Evolutionary conservation across 2,888 invertebrate genomes (phyloP).

Genomic region (Allophyes oxyacanthae): DNA sequence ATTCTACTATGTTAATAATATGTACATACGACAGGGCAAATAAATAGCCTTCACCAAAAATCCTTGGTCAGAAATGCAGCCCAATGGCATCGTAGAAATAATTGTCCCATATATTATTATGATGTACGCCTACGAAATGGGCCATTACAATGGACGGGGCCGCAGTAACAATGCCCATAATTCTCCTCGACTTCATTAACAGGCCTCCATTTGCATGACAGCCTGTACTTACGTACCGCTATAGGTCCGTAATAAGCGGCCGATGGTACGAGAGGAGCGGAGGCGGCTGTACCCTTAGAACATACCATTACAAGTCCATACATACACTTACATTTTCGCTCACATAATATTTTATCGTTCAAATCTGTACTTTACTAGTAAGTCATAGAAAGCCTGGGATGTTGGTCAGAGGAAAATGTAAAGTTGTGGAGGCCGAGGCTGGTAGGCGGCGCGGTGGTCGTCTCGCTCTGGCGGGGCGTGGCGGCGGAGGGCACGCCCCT

Average conservation of each 20-base stretch:
- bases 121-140: slow-evolving; percentile 86
- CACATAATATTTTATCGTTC: slow-evolving; percentile 19
- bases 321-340: slow-evolving; percentile 24
- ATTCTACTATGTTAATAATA: slow-evolving; percentile 17
- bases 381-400: slow-evolving; percentile 42
- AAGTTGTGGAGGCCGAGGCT: slow-evolving; percentile 62
- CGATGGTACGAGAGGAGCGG: slow-evolving; percentile 67
- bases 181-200: slow-evolving; percentile 88
- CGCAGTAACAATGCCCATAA: slow-evolving; percentile 88
- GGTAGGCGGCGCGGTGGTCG: slow-evolving; percentile 79
- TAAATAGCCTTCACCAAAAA: slow-evolving; percentile 65
- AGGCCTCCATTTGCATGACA: slow-evolving; percentile 89
- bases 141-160: slow-evolving; percentile 81
- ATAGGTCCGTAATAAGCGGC: slow-evolving; percentile 77
- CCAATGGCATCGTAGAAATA: slow-evolving; percentile 77
- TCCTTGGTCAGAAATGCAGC: slow-evolving; percentile 73
- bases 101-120: slow-evolving; percentile 85
- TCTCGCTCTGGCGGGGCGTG: slow-evolving; percentile 84
- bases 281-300: slow-evolving; percentile 68
- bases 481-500: slow-evolving; percentile 75
- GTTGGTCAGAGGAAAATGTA: slow-evolving; percentile 59
- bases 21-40: slow-evolving; percentile 44
- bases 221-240: slow-evolving; percentile 75
- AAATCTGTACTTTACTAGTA: slow-evolving; percentile 65
- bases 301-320: slow-evolving; percentile 58